Evolutionary conservation across 2,113 vertebrate species (phyloP).

Genomic region (Osmerus eperlanus): DNA sequence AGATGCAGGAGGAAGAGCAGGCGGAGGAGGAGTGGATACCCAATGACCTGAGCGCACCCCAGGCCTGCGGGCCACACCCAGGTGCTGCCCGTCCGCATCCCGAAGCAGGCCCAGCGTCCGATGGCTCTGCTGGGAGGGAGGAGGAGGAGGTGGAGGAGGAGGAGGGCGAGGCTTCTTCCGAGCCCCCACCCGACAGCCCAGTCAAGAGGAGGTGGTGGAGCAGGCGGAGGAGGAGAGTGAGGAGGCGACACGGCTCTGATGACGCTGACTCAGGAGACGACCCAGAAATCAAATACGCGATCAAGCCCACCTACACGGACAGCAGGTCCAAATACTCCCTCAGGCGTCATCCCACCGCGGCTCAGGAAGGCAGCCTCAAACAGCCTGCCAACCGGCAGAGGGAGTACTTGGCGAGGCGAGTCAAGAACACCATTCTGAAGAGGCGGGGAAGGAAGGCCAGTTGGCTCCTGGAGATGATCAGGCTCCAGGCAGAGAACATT

Average conservation of each 20-base stretch:
- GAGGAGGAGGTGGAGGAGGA: background rate
- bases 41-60: slow-evolving; percentile 36
- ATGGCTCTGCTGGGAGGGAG: background rate
- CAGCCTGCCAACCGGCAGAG: slow-evolving; percentile 53
- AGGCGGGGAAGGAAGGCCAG: slow-evolving; percentile 66
- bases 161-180: background rate
- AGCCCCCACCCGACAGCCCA: slow-evolving; percentile 3
- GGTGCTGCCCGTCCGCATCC: slow-evolving; percentile 29
- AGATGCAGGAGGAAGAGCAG: slow-evolving; percentile 69
- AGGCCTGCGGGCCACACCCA: slow-evolving; percentile 22
- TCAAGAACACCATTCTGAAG: slow-evolving; percentile 68
- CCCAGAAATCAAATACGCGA: slow-evolving; percentile 59
- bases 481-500: slow-evolving; percentile 47
- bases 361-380: slow-evolving; percentile 25
- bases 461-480: slow-evolving; percentile 53
- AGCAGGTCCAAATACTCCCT: slow-evolving; percentile 55
- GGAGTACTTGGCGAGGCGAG: slow-evolving; percentile 65
- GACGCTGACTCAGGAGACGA: slow-evolving; percentile 51
- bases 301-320: slow-evolving; percentile 31
- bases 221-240: slow-evolving; percentile 34
- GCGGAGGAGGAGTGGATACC: slow-evolving; percentile 43
- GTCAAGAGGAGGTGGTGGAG: slow-evolving; percentile 20
- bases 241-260: slow-evolving; percentile 31
- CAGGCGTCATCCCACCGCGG: slow-evolving; percentile 42
- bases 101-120: slow-evolving; percentile 30